A percentile compares a stretch with the other conserved stretches of the same genome.
These are phyloP conservation scores for Otus sunia DNA, from an alignment of 2,113 vertebrate genomes.

Conservation along the genomic window DNA sequence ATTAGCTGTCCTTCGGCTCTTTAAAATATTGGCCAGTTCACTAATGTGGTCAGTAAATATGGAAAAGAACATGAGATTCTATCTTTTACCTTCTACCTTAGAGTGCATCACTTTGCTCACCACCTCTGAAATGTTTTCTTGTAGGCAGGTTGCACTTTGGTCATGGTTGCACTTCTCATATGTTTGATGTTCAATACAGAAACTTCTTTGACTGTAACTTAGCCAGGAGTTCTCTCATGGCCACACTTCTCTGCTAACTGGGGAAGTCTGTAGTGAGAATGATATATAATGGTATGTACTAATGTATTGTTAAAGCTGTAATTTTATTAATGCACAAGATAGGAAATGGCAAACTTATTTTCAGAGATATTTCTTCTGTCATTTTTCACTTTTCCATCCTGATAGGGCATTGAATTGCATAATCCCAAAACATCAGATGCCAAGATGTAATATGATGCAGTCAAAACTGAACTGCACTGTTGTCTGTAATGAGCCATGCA, in stretches of 20 bases:
- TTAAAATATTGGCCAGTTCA: background rate
- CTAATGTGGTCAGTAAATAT: background rate
- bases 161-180: background rate
- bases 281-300: background rate
- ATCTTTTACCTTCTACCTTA: background rate
- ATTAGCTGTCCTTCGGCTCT: background rate
- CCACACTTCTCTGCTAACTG: background rate
- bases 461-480: background rate
- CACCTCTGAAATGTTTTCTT: background rate
- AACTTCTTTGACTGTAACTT: background rate
- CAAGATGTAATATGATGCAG: background rate
- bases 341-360: background rate
- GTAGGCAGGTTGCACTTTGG: background rate
- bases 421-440: background rate
- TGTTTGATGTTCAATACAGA: background rate
- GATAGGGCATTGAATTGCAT: background rate
- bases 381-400: background rate
- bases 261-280: background rate
- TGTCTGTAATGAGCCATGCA: background rate
- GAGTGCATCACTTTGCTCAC: background rate
- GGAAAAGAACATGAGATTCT: background rate
- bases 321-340: background rate
- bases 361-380: background rate
- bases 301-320: background rate
- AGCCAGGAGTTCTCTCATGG: background rate